phyloP scores from a whole-genome alignment of 2,888 invertebrate species.

The Rhabditoides inermis region DNA sequence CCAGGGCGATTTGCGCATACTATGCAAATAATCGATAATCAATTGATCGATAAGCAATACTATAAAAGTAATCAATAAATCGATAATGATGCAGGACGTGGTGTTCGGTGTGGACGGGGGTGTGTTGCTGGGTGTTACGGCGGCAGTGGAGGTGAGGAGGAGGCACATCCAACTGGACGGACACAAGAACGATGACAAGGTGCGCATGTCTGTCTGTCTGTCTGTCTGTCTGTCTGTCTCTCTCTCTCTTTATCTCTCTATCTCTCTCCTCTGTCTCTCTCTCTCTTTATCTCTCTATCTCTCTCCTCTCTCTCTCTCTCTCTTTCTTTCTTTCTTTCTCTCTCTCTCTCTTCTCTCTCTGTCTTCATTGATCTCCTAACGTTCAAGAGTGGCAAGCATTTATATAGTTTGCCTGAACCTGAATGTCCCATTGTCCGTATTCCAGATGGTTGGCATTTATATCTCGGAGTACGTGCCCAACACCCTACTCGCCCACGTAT shows the following conservation, averaged over 20 bases:
- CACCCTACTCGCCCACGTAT: slow-evolving; percentile 45
- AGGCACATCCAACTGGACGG: slow-evolving; percentile 13
- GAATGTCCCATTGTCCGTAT: background rate
- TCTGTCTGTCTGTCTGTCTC: no score
- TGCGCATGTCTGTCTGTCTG: background rate
- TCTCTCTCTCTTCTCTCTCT: background rate
- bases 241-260: no score
- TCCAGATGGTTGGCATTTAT: slow-evolving; percentile 46
- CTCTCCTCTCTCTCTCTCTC: no score
- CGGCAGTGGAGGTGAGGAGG: slow-evolving; percentile 16
- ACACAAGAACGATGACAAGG: slow-evolving; percentile 22
- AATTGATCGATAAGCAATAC: no score
- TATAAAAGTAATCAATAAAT: background rate
- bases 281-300: no score
- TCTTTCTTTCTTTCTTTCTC: background rate
- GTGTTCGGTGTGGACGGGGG: slow-evolving; percentile 49
- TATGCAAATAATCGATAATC: no score
- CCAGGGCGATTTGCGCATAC: no score
- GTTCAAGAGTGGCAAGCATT: background rate
- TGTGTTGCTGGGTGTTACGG: slow-evolving; percentile 34
- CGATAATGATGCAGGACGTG: slow-evolving; percentile 30
- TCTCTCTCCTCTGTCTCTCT: background rate
- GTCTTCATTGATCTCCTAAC: background rate
- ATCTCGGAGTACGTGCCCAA: slow-evolving; percentile 47
- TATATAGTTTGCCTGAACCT: background rate